Base-by-base conservation (phyloP, 2,888 invertebrate genomes). In the Lissocephala sabroskyi region DNA sequence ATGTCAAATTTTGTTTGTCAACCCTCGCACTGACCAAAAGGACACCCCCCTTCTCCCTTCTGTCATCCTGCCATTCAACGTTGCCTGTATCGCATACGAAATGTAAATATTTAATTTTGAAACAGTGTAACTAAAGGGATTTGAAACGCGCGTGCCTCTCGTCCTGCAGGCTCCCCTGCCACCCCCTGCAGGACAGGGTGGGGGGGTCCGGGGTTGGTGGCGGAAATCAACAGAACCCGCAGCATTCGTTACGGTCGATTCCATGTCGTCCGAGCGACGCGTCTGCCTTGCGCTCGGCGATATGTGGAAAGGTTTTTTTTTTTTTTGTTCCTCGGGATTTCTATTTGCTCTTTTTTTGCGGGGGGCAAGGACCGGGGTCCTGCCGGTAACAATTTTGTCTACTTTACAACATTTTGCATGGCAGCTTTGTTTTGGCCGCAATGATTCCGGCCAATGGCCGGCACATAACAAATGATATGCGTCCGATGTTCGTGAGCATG, bases 101-200 rank as follows among this genome's bases (percentile, higher is more conserved):
- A 79, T 76, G 79, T 79, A 80, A 80, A 80, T 80, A 80, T 80
- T 80, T 80, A 80, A 80, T 80, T 79, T 80, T 78, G 79, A 66
- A 76, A 75, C 67, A 80, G 73, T 79, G 80, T 74, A 79, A 70
- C 79, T 66, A 79, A 80, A 65, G 62, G 76, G 78, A 80, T 80
- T 80, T 67, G 71, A 59, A 63, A 71, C 66, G 79, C 79, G 61
- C 73, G 79, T 71, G 78, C 54, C 66, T n/a, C n/a, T n/a, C 60
- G 53, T 18, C 26, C 52, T 41, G 33, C 16, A 16, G 16, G 4
- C 32, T 29, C 17, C 10, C 16, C 17, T 14, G 3, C 33, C 23
- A 19, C n/a, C 9, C 19, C 1, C 11, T 11, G 33, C 33, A 35
- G 13, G 30, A 18, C 26, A 23, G 9, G 7, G 19, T 33, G 33